These are phyloP conservation scores for Gymnopithys bicolor DNA, from an alignment of 2,797 vertebrate species.

Conservation along the genomic window DNA sequence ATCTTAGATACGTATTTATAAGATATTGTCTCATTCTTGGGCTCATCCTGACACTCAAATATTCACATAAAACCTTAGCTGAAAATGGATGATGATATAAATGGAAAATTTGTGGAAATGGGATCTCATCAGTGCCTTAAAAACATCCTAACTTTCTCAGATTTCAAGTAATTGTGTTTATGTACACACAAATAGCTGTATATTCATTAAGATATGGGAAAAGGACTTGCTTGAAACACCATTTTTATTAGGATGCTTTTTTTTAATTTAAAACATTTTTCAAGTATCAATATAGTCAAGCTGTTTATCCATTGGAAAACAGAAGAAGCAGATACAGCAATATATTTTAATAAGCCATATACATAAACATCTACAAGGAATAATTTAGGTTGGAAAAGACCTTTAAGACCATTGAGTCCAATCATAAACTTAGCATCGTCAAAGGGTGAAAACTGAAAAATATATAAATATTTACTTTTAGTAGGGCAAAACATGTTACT, in stretches of 20 bases:
- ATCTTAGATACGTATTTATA: not conserved
- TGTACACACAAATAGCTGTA: not conserved
- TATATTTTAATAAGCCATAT: not conserved
- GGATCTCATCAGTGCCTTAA: not conserved
- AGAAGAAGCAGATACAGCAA: not conserved
- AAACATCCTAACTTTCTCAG: not conserved
- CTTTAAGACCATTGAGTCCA: not conserved
- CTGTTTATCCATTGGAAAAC: not conserved
- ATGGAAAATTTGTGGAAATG: not conserved
- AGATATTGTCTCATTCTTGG: not conserved
- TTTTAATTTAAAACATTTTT: not conserved
- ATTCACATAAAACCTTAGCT: not conserved
- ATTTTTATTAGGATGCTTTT: not conserved
- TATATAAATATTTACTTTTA: not conserved
- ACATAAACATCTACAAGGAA: not conserved
- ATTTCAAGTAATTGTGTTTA: not conserved
- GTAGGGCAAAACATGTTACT: not conserved
- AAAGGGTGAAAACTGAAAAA: not conserved
- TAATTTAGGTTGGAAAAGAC: not conserved
- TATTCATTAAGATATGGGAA: not conserved
- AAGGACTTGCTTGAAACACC: not conserved
- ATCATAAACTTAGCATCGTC: not conserved
- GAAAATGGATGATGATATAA: not conserved
- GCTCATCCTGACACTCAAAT: not conserved
- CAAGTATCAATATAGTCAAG: not conserved